A percentile compares a stretch with the other conserved stretches of the same genome.
Conservation (phyloP, 2,113 vertebrate species). For the Montifringilla adamsi region DNA sequence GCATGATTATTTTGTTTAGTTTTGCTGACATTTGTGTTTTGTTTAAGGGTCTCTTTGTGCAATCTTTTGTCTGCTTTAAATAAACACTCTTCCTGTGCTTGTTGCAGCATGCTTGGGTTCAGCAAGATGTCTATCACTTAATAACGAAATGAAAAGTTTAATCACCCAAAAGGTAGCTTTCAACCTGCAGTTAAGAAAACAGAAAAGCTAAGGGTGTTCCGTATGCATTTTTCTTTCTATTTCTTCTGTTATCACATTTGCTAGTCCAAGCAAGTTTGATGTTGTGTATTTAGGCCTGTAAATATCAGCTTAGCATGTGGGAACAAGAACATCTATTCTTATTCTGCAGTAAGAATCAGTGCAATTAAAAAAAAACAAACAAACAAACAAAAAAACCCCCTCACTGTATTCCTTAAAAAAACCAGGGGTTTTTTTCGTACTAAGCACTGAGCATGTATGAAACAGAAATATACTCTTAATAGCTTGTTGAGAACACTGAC, state of each 20-base stretch:
- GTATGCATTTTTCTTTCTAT: slow-evolving; percentile 24
- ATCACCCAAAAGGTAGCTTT: slow-evolving; percentile 69
- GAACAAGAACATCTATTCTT: slow-evolving; percentile 35
- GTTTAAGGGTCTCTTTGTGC: slow-evolving; percentile 37
- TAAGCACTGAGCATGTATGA: not conserved
- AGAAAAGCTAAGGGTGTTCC: slow-evolving; percentile 49
- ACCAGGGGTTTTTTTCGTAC: not conserved
- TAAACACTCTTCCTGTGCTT: slow-evolving; percentile 41
- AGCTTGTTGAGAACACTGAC: not conserved
- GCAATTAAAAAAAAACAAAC: not conserved
- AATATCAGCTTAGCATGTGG: slow-evolving; percentile 18
- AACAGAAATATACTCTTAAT: slow-evolving; percentile 7
- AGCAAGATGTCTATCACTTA: slow-evolving; percentile 66
- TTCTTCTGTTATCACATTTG: slow-evolving; percentile 40
- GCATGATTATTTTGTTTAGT: slow-evolving; percentile 35
- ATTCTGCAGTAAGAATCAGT: slow-evolving; percentile 10
- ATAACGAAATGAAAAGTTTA: slow-evolving; percentile 72
- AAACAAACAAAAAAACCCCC: not conserved
- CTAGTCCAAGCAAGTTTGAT: slow-evolving; percentile 49
- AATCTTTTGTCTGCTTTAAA: slow-evolving; percentile 48
- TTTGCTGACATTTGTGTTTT: slow-evolving; percentile 55
- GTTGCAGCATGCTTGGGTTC: slow-evolving; percentile 50
- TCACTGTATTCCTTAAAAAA: not conserved
- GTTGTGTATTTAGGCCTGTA: slow-evolving; percentile 10
- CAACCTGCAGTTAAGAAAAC: slow-evolving; percentile 61